Conservation (phyloP, 2,797 vertebrate genomes). For the Tinamus major region DNA sequence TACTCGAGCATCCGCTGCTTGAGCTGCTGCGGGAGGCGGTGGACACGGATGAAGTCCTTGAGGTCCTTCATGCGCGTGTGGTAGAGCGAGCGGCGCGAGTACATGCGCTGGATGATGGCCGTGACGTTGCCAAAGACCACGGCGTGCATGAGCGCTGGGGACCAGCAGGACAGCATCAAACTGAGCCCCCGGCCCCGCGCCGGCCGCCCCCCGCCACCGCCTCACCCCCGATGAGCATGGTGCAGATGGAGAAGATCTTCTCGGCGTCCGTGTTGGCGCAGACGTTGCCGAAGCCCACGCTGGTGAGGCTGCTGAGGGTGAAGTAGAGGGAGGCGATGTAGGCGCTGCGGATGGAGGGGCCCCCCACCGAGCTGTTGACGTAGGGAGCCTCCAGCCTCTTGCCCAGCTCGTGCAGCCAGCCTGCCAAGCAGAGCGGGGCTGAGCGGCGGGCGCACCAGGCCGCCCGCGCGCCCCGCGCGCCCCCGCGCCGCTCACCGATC, state of each 20-base stretch:
- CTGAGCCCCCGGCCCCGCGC: background rate
- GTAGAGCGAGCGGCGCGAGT: constrained; percentile 93
- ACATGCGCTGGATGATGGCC: constrained; percentile 98
- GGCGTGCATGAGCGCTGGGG: constrained; percentile 93
- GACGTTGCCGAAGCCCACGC: constrained; percentile 93
- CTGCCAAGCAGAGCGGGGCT: constrained; percentile 72
- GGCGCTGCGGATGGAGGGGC: constrained; percentile 91
- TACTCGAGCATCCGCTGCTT: constrained; percentile 97
- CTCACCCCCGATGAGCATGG: constrained; percentile 95
- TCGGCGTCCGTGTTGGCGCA: constrained; percentile 94
- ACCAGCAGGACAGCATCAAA: background rate
- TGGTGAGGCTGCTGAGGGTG: constrained; percentile 96
- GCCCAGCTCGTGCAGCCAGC: constrained; percentile 94
- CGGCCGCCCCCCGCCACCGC: background rate
- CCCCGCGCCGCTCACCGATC: constrained; percentile 85
- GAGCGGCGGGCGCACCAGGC: no score
- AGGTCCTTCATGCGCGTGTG: constrained; percentile 96
- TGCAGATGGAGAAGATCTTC: constrained; percentile 97
- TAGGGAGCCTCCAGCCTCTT: constrained; percentile 93
- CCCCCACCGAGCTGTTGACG: constrained; percentile 87
- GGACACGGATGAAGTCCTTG: constrained; percentile 94
- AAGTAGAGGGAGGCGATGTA: constrained; percentile 97
- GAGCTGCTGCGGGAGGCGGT: constrained; percentile 91
- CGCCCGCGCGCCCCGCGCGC: no score
- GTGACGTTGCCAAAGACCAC: constrained; percentile 97